Conservation (phyloP, 1,140 invertebrate genomes). For the Drosophila bocqueti region DNA sequence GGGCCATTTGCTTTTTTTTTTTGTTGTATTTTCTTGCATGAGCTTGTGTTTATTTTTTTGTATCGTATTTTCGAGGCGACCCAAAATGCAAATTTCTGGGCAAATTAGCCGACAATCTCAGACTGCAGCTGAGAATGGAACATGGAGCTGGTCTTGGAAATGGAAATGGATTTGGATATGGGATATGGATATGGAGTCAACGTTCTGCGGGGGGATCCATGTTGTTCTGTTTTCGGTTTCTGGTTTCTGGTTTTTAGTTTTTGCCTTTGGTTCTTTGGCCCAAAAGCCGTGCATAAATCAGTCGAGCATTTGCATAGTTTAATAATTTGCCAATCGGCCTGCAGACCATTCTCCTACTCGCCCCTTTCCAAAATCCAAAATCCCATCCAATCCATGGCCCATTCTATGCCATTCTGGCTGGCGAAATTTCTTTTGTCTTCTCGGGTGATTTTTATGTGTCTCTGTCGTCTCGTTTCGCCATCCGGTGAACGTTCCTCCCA, state of each 20-base stretch:
- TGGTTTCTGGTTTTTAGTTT: conserved; percentile 2
- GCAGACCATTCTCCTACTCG: conserved; percentile 22
- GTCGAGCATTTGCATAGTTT: conserved; percentile 74
- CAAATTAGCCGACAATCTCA: conserved; percentile 13
- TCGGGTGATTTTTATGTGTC: conserved; percentile 58
- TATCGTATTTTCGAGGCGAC: conserved; percentile 41
- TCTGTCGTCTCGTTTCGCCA: conserved; percentile 12
- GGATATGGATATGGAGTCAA: conserved; percentile 16
- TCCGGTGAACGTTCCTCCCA: conserved; percentile 35
- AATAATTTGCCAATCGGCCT: conserved; percentile 63
- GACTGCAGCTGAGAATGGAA: conserved; percentile 22
- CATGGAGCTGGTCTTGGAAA: not conserved
- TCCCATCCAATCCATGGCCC: not conserved
- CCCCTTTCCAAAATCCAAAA: conserved; percentile 5
- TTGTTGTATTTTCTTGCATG: not conserved
- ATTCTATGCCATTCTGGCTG: conserved; percentile 30
- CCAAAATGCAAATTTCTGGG: conserved; percentile 72
- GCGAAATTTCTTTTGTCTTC: conserved; percentile 60
- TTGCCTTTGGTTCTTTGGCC: conserved; percentile 17
- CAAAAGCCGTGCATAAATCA: conserved; percentile 56
- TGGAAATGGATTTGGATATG: conserved; percentile 8
- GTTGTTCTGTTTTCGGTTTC: conserved; percentile 20
- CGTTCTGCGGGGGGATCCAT: not conserved
- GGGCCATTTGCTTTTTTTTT: not conserved
- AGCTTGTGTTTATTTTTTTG: not conserved